Base-by-base conservation (phyloP, 1,140 invertebrate species). In the Mercenaria mercenaria region DNA sequence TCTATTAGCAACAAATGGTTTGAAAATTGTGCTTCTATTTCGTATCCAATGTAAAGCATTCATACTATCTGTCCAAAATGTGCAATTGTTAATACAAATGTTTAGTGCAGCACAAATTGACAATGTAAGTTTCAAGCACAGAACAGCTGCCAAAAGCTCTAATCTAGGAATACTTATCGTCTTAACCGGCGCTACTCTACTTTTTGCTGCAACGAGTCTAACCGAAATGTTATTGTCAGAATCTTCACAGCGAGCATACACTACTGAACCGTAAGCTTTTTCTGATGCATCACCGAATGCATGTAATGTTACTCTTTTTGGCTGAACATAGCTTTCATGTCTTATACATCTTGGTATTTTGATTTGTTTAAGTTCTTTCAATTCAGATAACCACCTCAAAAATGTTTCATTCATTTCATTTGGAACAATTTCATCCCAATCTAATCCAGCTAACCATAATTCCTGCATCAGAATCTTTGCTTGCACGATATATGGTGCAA, bases 381-480 rank as follows among this genome's bases (percentile, higher is more conserved):
- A 26, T 23, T 86, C 83, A 32, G n/a, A 0, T 10, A 61, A 87
- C 84, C 84, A 87, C 0, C 15, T 47, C 15, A 47, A 13, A 26
- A 87, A 39, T 61, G n/a, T 41, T 34, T 34, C 1, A 15, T 0
- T 29, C 18, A 77, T 59, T 15, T 87, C 37, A 56, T 13, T 15
- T 3, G 39, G 13, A 1, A 87, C 18, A 37, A 41, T 1, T 56
- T 77, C 72, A 77, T 87, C 84, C 84, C 50, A 87, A 0, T 87
- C 84, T 61, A 72, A 20, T 13, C 67, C 84, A 61, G 18, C n/a
- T 37, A 64, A 4, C 84, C 84, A 77, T n/a, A n/a, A n/a, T n/a
- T n/a, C 18, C n/a, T 76, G 84, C 84, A 87, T 87, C 34, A 77
- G 29, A 6, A 77, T 26, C 56, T 80, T 88, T 80, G 74, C 76